These are phyloP conservation scores for Clytia hemisphaerica DNA, from an alignment of 30 jellyfish, hydroid and myxozoan genomes.

Conservation along the genomic window DNA sequence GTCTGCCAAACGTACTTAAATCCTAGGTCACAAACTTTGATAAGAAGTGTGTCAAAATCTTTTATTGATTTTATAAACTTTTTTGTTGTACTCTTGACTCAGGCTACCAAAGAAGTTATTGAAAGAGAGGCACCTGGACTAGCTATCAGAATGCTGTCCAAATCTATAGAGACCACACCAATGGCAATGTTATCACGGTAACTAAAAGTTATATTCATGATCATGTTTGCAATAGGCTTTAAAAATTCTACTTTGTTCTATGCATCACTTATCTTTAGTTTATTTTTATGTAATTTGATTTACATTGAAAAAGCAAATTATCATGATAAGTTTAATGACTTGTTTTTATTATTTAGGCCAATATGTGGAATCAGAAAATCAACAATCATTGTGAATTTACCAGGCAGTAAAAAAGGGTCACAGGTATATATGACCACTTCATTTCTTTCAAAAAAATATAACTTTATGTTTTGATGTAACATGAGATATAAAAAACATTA, in stretches of 20 bases:
- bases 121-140: constrained; percentile 83
- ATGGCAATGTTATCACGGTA: constrained; percentile 97
- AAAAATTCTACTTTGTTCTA: not conserved
- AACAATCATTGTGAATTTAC: constrained; percentile 79
- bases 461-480: too few relatives aligned
- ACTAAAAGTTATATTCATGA: not conserved
- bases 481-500: too few relatives aligned
- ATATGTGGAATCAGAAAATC: constrained; percentile 85
- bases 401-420: constrained; percentile 93
- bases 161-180: constrained; percentile 71
- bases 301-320: not conserved
- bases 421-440: constrained; percentile 39
- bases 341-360: constrained; percentile 41
- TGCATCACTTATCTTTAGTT: not conserved
- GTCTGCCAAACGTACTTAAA: not conserved
- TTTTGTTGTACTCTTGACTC: not conserved
- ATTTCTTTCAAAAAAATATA: too few relatives aligned
- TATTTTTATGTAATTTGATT: not conserved
- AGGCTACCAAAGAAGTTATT: constrained; percentile 93
- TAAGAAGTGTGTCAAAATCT: not conserved
- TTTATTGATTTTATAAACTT: not conserved
- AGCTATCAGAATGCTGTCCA: constrained; percentile 63
- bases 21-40: not conserved
- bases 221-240: not conserved
- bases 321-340: too few relatives aligned